These are phyloP conservation scores for Nasonia longicornis DNA, from an alignment of 1,140 invertebrate species.

Conservation along the genomic window DNA sequence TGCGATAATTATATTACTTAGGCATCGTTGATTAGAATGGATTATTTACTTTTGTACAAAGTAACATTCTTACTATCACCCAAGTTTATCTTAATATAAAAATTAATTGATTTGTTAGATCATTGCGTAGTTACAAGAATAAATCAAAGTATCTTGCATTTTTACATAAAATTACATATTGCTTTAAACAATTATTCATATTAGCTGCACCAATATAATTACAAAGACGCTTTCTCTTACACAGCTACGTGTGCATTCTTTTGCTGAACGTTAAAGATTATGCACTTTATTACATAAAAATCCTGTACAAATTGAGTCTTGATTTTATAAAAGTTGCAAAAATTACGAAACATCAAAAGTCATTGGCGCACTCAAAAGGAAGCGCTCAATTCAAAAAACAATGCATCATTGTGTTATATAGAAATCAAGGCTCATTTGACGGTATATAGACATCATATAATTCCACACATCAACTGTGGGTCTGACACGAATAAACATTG, in stretches of 20 bases:
- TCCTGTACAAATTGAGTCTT: neutral
- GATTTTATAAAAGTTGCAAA: constrained; percentile 11
- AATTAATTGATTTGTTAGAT: constrained; percentile 19
- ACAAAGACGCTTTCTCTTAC: neutral
- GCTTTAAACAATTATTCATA: neutral
- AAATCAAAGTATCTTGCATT: constrained; percentile 22
- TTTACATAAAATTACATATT: constrained; percentile 17
- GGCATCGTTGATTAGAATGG: constrained; percentile 9
- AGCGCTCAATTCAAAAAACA: neutral
- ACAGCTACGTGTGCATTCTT: neutral
- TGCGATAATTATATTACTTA: constrained; percentile 20
- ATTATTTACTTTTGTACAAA: constrained; percentile 20
- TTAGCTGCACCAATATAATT: neutral
- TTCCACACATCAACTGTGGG: neutral
- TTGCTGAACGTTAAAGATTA: neutral
- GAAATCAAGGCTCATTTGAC: constrained; percentile 11
- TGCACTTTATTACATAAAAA: neutral
- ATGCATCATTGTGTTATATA: neutral
- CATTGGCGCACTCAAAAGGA: neutral
- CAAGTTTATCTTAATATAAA: neutral
- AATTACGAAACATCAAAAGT: neutral
- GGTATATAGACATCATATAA: neutral
- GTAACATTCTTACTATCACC: constrained; percentile 11
- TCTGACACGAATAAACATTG: neutral
- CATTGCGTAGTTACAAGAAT: neutral